A percentile compares a stretch with the other conserved stretches of the same genome.
These are phyloP conservation scores for Alosa sapidissima DNA, from an alignment of 2,797 vertebrate species.

Conservation along the genomic window DNA sequence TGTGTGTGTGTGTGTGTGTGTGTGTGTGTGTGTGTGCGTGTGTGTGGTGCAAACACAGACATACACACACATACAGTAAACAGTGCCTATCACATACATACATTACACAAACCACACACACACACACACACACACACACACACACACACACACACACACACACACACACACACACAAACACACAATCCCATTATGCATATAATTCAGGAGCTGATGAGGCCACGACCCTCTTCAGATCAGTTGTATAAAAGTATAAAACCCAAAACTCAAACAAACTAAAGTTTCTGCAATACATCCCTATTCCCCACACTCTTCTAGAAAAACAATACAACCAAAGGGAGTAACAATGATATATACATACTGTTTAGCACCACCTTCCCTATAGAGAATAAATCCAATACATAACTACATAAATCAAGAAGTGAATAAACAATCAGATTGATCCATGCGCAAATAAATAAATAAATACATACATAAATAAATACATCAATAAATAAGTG, in stretches of 20 bases:
- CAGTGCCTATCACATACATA: not conserved
- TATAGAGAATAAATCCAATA: not conserved
- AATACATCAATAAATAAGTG: too few relatives aligned
- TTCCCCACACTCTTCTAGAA: too few relatives aligned
- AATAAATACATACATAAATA: not conserved
- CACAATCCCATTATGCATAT: not conserved
- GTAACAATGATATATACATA: too few relatives aligned
- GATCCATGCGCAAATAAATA: not conserved
- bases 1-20: constrained; percentile 6
- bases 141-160: not conserved
- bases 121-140: constrained; percentile 12
- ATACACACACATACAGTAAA: too few relatives aligned
- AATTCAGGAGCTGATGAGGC: too few relatives aligned
- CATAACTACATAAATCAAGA: not conserved
- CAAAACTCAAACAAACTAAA: too few relatives aligned
- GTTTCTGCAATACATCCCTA: too few relatives aligned
- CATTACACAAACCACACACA: not conserved
- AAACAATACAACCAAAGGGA: too few relatives aligned
- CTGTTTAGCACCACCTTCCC: too few relatives aligned
- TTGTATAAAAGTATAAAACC: too few relatives aligned
- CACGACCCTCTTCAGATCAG: too few relatives aligned
- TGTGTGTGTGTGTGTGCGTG: not conserved
- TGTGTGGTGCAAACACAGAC: too few relatives aligned
- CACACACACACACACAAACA: not conserved
- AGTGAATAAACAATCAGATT: not conserved